Conservation (phyloP, 2,797 vertebrate genomes). For the Gymnopithys bicolor region DNA sequence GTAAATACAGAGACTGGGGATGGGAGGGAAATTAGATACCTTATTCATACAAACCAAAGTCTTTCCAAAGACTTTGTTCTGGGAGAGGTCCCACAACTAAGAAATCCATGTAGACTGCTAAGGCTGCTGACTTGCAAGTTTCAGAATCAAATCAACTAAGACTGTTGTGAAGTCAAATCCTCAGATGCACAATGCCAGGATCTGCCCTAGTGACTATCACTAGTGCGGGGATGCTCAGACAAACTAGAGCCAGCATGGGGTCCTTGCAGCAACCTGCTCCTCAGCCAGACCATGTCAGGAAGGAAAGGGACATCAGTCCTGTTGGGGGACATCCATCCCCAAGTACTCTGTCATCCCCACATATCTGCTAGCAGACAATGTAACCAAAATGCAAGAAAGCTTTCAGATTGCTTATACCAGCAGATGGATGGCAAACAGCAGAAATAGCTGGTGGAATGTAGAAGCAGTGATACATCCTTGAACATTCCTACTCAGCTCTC, state of each 20-base stretch:
- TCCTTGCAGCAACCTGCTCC: not conserved
- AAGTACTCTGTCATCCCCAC: not conserved
- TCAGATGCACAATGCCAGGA: not conserved
- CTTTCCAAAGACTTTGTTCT: not conserved
- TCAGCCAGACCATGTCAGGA: fast-evolving
- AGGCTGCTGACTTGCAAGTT: not conserved
- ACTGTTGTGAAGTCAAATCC: not conserved
- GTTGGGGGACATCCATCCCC: not conserved
- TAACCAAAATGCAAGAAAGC: not conserved
- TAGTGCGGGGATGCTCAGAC: not conserved
- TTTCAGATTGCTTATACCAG: not conserved
- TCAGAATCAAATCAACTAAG: fast-evolving
- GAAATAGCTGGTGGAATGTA: not conserved
- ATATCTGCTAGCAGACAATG: not conserved
- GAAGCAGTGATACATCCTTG: not conserved
- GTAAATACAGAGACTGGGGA: not conserved
- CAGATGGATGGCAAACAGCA: not conserved
- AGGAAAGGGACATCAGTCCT: not conserved
- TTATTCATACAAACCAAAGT: not conserved
- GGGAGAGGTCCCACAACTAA: not conserved
- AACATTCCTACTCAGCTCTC: not conserved
- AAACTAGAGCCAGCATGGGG: fast-evolving
- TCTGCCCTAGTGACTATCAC: not conserved
- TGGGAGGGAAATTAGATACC: not conserved
- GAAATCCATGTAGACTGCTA: not conserved